Evolutionary conservation across 2,797 vertebrate species (phyloP).

Genomic region (Sphaeramia orbicularis): DNA sequence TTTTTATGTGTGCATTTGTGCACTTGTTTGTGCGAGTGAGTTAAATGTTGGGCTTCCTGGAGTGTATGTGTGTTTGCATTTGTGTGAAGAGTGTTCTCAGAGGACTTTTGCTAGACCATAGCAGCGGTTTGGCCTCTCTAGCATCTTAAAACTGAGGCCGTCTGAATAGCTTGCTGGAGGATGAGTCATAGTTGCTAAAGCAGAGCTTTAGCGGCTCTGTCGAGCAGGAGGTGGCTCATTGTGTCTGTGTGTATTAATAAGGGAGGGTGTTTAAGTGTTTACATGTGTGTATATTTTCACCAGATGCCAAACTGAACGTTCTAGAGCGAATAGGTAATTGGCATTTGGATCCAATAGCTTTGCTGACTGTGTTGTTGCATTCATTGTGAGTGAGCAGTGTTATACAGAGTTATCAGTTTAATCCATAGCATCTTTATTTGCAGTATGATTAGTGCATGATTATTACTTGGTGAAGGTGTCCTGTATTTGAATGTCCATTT

Average conservation of each 20-base stretch:
- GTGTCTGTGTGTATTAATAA: constrained; percentile 57
- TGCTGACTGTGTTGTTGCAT: constrained; percentile 32
- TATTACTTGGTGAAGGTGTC: constrained; percentile 28
- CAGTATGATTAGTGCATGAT: constrained; percentile 17
- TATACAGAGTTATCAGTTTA: constrained; percentile 11
- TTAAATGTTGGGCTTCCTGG: constrained; percentile 31
- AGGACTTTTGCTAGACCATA: constrained; percentile 68
- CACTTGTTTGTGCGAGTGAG: constrained; percentile 16
- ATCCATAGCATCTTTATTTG: constrained; percentile 25
- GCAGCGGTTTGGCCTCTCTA: constrained; percentile 67
- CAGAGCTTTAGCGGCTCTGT: constrained; percentile 62
- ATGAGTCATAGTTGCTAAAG: constrained; percentile 82
- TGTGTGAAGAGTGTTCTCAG: constrained; percentile 63
- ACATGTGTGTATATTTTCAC: constrained; percentile 42
- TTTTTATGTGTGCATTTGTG: constrained; percentile 39
- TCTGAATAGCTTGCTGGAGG: constrained; percentile 72
- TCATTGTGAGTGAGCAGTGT: constrained; percentile 8
- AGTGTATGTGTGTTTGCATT: constrained; percentile 41
- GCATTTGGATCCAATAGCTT: constrained; percentile 15
- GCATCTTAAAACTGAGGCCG: constrained; percentile 69
- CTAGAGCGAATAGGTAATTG: constrained; percentile 20
- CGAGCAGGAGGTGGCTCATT: constrained; percentile 65
- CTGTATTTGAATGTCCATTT: constrained; percentile 40
- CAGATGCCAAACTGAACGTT: constrained; percentile 38
- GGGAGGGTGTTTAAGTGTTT: constrained; percentile 54